phyloP scores from a whole-genome alignment of 1,140 invertebrate genomes.

The Anoplophora glabripennis region DNA sequence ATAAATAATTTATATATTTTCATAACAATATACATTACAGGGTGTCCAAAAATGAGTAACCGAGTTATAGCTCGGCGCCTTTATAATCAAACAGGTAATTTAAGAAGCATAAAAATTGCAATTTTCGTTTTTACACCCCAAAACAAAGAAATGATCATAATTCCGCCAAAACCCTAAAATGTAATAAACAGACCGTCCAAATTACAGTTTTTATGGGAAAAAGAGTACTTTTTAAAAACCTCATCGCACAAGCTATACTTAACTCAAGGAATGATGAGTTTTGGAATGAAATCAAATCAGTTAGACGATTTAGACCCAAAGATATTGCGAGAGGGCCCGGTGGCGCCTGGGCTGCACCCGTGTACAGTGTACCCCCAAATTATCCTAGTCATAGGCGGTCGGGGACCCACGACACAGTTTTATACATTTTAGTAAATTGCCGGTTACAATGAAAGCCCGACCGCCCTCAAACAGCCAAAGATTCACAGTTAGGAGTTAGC shows the following conservation, averaged over 20 bases:
- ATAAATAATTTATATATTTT: too few relatives aligned
- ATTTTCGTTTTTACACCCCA: too few relatives aligned
- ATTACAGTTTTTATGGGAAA: constrained; percentile 12
- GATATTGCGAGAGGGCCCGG: constrained; percentile 11
- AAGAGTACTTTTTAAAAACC: constrained; percentile 15
- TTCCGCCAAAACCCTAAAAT: not conserved
- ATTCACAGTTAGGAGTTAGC: constrained; percentile 15
- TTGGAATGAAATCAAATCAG: constrained; percentile 17
- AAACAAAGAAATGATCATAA: constrained; percentile 5
- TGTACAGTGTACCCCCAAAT: constrained; percentile 21
- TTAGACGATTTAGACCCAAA: constrained; percentile 2
- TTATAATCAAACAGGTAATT: too few relatives aligned
- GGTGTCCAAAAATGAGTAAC: too few relatives aligned
- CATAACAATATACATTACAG: too few relatives aligned
- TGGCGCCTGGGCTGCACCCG: constrained; percentile 30
- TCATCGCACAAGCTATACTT: constrained; percentile 7
- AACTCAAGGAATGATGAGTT: constrained; percentile 9
- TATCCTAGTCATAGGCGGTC: constrained; percentile 13
- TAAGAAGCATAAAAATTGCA: too few relatives aligned
- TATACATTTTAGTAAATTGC: constrained; percentile 32
- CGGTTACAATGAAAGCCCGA: constrained; percentile 19
- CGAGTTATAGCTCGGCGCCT: too few relatives aligned
- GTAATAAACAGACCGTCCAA: not conserved
- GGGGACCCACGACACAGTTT: constrained; percentile 20
- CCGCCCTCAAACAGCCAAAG: constrained; percentile 11